Conservation (phyloP, 2,113 vertebrate species). For the Helogale parvula region DNA sequence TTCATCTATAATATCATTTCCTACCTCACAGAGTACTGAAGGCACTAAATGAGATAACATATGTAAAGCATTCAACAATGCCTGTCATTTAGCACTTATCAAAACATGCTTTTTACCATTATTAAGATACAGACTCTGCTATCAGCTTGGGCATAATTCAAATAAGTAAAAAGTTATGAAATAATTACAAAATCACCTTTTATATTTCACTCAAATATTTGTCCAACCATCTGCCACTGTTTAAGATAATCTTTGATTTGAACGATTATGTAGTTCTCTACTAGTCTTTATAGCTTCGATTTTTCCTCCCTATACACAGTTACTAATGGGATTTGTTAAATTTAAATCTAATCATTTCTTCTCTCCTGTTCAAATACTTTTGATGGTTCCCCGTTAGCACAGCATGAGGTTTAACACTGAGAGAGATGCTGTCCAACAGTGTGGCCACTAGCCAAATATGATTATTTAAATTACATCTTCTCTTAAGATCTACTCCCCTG, state of each 20-base stretch:
- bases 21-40: not conserved
- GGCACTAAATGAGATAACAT: slow-evolving; percentile 1
- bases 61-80: not conserved
- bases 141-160: not conserved
- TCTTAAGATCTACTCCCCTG: not conserved
- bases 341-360: not conserved
- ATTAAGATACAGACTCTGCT: not conserved
- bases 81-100: not conserved
- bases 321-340: not conserved
- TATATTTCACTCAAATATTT: slow-evolving; percentile 10
- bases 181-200: not conserved
- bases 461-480: not conserved
- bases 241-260: not conserved
- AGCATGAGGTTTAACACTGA: not conserved
- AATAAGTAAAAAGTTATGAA: slow-evolving; percentile 33
- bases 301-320: not conserved
- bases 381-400: not conserved
- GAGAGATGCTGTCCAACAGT: not conserved
- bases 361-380: slow-evolving; percentile 7
- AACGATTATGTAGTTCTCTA: not conserved
- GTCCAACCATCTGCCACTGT: not conserved
- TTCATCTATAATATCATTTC: not conserved
- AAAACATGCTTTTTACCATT: not conserved
- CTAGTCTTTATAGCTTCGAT: not conserved
- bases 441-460: not conserved